A percentile compares a stretch with the other conserved stretches of the same genome.
Conservation (phyloP, 2,888 invertebrate species). For the Adelognathus sp. region DNA sequence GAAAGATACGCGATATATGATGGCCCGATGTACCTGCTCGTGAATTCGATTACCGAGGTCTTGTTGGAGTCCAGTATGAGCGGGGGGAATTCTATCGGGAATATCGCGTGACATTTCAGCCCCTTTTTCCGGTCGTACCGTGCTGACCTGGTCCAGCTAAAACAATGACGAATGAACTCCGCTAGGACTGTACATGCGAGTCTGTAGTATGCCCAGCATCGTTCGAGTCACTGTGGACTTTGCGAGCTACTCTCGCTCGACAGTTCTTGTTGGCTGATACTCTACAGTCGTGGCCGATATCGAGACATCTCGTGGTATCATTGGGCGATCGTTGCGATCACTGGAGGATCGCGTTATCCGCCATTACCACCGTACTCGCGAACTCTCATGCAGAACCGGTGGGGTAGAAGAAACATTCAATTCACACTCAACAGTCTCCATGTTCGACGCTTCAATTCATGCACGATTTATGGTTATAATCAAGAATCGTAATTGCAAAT, state of each 20-base stretch:
- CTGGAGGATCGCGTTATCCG: not conserved
- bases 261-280: no score
- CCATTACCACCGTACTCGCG: not conserved
- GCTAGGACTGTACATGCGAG: conserved; percentile 25
- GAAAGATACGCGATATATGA: conserved; percentile 35
- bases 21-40: conserved; percentile 46
- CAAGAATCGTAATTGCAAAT: conserved; percentile 48
- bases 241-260: not conserved
- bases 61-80: conserved; percentile 57
- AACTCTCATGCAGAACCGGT: not conserved
- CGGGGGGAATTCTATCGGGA: conserved; percentile 46
- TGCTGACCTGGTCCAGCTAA: conserved; percentile 55
- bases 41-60: conserved; percentile 68
- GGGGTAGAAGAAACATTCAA: conserved; percentile 1
- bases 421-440: not conserved
- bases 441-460: conserved; percentile 36
- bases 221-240: not conserved
- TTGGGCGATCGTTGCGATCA: not conserved
- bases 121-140: conserved; percentile 24
- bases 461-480: conserved; percentile 50
- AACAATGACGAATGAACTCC: conserved; percentile 70
- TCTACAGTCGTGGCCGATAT: not conserved
- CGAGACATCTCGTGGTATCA: conserved; percentile 12
- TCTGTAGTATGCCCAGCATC: not conserved
- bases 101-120: conserved; percentile 33